phyloP scores from a whole-genome alignment of 2,888 invertebrate genomes.

The Cecidostiba fungosa region DNA sequence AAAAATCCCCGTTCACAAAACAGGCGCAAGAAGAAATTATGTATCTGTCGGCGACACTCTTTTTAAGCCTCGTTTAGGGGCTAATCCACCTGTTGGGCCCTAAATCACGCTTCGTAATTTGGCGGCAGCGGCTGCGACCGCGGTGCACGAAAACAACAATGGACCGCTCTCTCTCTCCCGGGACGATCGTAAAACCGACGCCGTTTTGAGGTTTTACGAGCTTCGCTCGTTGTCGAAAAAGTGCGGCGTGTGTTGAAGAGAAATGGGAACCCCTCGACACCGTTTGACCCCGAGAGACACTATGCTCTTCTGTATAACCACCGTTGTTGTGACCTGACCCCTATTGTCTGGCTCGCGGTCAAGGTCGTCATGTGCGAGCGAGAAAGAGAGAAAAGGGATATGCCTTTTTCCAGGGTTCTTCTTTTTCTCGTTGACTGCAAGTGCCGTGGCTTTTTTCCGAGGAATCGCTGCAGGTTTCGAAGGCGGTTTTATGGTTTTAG shows the following conservation, averaged over 20 bases:
- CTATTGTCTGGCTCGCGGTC: constrained; percentile 39
- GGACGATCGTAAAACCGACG: constrained; percentile 20
- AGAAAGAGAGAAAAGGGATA: not conserved
- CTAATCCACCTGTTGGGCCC: constrained; percentile 58
- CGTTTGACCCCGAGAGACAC: constrained; percentile 24
- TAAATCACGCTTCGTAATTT: constrained; percentile 58
- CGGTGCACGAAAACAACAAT: constrained; percentile 33
- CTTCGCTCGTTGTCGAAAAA: constrained; percentile 15
- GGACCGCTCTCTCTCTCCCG: not conserved
- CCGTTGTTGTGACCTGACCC: constrained; percentile 23
- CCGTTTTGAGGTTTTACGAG: constrained; percentile 50
- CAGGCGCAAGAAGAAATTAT: not conserved
- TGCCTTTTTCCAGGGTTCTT: not conserved
- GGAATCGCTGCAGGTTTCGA: not conserved
- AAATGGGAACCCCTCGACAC: constrained; percentile 8
- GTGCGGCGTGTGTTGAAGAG: not conserved
- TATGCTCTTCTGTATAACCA: not conserved
- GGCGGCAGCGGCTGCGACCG: not conserved
- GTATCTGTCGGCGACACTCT: constrained; percentile 25
- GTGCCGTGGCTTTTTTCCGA: not conserved
- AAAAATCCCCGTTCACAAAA: not conserved
- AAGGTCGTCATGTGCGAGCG: constrained; percentile 38
- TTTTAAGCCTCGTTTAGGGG: constrained; percentile 44
- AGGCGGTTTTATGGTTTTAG: not conserved
- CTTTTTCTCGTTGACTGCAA: not conserved